Evolutionary conservation across 2,888 invertebrate genomes (phyloP).

Genomic region (Notodonta ziczac): DNA sequence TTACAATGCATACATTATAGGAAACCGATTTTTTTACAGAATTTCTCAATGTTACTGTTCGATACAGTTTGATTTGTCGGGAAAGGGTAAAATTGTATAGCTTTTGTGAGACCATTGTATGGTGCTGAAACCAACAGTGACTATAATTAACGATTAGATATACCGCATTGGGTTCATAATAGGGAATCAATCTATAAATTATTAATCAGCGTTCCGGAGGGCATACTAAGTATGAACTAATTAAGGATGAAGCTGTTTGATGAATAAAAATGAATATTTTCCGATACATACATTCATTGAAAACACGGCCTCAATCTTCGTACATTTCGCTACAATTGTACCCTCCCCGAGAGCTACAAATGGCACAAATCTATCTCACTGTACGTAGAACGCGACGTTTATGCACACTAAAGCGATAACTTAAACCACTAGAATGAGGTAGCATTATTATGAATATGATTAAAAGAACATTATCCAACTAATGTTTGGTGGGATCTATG

Average conservation of each 20-base stretch:
- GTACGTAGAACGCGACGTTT: conserved; percentile 33
- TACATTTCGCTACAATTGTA: background rate
- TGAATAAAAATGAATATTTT: no score
- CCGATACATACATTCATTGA: no score
- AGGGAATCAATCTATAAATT: no score
- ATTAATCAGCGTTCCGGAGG: no score
- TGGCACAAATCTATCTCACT: conserved; percentile 39
- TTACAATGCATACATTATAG: conserved; percentile 31
- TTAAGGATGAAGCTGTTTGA: no score
- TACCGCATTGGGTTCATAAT: no score
- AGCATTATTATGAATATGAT: conserved; percentile 78
- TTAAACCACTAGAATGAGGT: conserved; percentile 73
- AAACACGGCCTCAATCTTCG: no score
- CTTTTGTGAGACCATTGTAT: no score
- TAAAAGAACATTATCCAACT: conserved; percentile 64
- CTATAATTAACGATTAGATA: no score
- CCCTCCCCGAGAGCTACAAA: conserved; percentile 29
- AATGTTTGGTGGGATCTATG: conserved; percentile 82
- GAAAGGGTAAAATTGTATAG: background rate
- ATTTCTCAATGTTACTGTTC: background rate
- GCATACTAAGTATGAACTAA: no score
- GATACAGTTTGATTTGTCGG: background rate
- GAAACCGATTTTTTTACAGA: conserved; percentile 24
- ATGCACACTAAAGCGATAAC: conserved; percentile 50
- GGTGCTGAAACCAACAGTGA: no score